Percentiles rank a stretch among this genome's conserved stretches.
Conservation (phyloP, 2,113 vertebrate genomes). For the Podilymbus podiceps region DNA sequence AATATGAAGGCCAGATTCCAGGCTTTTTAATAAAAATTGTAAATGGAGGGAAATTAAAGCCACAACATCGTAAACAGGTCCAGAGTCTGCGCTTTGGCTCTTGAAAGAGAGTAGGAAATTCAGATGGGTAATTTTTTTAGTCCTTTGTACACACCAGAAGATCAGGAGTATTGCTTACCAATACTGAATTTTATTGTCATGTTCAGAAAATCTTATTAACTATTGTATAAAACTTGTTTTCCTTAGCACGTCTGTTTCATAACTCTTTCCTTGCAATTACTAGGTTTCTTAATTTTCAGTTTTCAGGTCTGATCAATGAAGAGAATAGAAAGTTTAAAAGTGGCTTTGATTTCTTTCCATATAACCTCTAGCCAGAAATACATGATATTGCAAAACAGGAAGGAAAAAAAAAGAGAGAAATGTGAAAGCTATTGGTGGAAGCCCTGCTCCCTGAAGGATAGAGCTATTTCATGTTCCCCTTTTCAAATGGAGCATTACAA, state of each 20-base stretch:
- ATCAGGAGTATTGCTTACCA: neutral
- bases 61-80: neutral
- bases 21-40: neutral
- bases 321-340: neutral
- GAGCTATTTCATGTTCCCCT: neutral
- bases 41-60: neutral
- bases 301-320: neutral
- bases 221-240: neutral
- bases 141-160: neutral
- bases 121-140: neutral
- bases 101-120: neutral
- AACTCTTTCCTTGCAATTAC: neutral
- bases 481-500: slow-evolving; percentile 1
- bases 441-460: neutral
- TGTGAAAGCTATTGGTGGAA: neutral
- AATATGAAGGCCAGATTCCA: neutral
- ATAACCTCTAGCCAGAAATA: neutral
- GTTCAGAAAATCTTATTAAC: neutral
- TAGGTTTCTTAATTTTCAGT: neutral
- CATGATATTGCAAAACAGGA: neutral
- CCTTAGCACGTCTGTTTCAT: neutral
- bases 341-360: neutral
- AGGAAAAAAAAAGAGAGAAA: neutral
- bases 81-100: neutral
- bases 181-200: neutral